A percentile compares a stretch with the other conserved stretches of the same genome.
phyloP scores from a whole-genome alignment of 1,140 invertebrate species.

The Brachionus asplanchnoidis region DNA sequence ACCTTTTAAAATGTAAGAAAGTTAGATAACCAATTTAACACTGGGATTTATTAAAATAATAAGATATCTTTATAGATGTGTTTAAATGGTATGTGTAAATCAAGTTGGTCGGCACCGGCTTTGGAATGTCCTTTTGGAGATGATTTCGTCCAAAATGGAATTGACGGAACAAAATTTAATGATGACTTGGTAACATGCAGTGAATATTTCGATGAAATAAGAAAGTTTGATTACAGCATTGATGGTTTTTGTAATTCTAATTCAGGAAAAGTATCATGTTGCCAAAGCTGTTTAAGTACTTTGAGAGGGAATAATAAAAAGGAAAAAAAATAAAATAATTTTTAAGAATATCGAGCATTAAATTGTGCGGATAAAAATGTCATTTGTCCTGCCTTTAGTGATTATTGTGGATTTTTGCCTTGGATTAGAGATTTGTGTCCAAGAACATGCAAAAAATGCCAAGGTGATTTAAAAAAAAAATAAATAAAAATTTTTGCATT shows the following conservation, averaged over 20 bases:
- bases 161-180: background rate
- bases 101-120: background rate
- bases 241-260: constrained; percentile 1
- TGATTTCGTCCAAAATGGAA: background rate
- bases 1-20: too few species aligned
- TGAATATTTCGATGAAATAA: background rate
- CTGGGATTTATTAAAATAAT: too few species aligned
- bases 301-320: too few species aligned
- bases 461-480: background rate
- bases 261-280: background rate
- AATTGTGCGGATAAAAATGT: background rate
- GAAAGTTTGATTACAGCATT: background rate
- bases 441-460: background rate
- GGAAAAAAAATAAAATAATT: background rate
- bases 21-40: too few species aligned
- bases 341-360: background rate
- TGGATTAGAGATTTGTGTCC: background rate
- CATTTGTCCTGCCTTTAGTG: background rate
- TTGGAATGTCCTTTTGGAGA: background rate
- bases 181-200: background rate
- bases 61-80: background rate
- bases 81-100: background rate
- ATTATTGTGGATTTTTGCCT: background rate
- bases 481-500: background rate
- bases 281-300: background rate